Evolutionary conservation across 1,140 invertebrate genomes (phyloP), one percentile per base, ranked within the genome.

Genomic region (Saxidomus purpurata): DNA sequence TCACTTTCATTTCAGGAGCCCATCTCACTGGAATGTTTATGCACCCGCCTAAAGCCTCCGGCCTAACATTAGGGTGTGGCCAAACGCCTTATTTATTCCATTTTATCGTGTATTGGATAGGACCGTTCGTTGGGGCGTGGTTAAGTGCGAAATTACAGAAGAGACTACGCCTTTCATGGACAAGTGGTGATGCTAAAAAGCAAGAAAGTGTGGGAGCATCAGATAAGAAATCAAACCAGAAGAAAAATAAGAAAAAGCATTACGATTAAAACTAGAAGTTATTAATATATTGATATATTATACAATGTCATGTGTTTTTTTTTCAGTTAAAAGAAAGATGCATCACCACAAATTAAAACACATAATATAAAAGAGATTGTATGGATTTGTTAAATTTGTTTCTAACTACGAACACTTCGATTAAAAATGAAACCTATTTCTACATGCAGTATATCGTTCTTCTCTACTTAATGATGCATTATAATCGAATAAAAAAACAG

Each of bases 21-120:
- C 97, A 98, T 94, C 97, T 98, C 93, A 98, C 98, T n/a, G 98
- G 98, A 28, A 98, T 98, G 52, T 99, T 98, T 95, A 98, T 98
- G 96, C 99, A 99, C 96, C 98, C 98, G 0, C 98, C 98, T 0
- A 95, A 99, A 92, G 98, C 98, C 0, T 98, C 98, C 0, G 97
- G 98, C 0, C 96, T 98, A 49, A 98, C 98, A 93, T 98, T 97
- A 93, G 98, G 98, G 25, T 99, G 98, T 93, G 96, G 97, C 67
- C 98, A 98, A 4, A 98, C 98, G 93, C 97, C 97, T 0, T 95
- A 97, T 59, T 93, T 97, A 36, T 98, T 98, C 93, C 98, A 99
- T 94, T 96, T 98, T 31, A 95, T 98, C 19, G 98, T 98, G 38
- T 99, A 98, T 96, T 99, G 98, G 98, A 95, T 98, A 31, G 98